Evolutionary conservation across 2,797 vertebrate species (phyloP).

Genomic region (Acrossocheilus wenchowensis): DNA sequence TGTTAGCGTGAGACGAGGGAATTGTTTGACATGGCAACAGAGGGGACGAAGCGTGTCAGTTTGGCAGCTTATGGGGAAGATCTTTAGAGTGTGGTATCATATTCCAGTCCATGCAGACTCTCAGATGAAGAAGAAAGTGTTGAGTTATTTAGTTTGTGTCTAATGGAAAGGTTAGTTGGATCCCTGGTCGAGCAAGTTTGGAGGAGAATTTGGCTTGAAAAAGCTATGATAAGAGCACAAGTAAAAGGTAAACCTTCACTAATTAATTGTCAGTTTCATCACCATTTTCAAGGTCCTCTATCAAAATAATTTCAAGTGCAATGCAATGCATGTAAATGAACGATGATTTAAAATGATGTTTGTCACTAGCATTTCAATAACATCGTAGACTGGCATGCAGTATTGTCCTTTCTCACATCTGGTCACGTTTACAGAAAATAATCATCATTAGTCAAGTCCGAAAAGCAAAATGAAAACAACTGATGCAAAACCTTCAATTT

Average conservation of each 20-base stretch:
- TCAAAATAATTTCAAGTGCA: neutral
- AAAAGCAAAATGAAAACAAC: neutral
- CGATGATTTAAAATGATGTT: neutral
- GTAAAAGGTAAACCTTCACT: neutral
- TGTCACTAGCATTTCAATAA: neutral
- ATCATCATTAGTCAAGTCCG: neutral
- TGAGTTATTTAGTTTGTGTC: constrained; percentile 11
- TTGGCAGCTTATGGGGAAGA: constrained; percentile 17
- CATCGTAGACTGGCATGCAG: neutral
- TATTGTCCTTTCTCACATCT: neutral
- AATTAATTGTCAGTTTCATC: neutral
- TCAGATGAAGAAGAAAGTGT: constrained; percentile 4
- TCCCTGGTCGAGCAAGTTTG: neutral
- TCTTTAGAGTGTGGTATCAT: constrained; percentile 1
- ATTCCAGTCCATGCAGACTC: neutral
- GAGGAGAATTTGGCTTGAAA: neutral
- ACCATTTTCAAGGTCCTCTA: neutral
- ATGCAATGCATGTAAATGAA: neutral
- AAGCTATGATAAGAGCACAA: neutral
- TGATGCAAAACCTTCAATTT: constrained; percentile 5
- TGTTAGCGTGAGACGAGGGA: neutral
- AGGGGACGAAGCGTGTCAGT: constrained; percentile 11
- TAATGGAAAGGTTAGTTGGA: constrained; percentile 26
- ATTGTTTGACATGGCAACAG: neutral
- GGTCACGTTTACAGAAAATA: neutral